Evolutionary conservation across 2,797 vertebrate genomes (phyloP), one percentile per base, ranked within the genome.

Genomic region (Protosalanx chinensis): DNA sequence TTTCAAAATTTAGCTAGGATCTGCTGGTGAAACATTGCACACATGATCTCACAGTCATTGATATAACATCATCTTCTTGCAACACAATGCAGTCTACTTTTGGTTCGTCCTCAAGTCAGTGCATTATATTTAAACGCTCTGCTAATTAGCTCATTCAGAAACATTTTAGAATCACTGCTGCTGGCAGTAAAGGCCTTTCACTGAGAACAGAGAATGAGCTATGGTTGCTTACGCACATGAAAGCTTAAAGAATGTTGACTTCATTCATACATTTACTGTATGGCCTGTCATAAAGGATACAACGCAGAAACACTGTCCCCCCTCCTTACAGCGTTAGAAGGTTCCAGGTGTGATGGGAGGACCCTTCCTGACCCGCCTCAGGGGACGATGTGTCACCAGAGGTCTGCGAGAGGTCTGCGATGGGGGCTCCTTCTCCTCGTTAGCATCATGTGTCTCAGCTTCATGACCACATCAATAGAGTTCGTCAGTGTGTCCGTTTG

Each of bases 401-500:
- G 10, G 41, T 46, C 6, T 29, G 16, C 1, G 46, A 3, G 41
- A 12, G 10, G 41, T 46, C 6, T 29, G 16, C 1, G 46, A 18
- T 12, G 6, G 6, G 23, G 12, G 15, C n/a, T 8, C 27, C 6
- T 35, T 66, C 12, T 64, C 3, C 18, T 20, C 29, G 16, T 29
- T 58, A 13, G 41, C 32, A 15, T 62, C n/a, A 32, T 29, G 49
- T n/a, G 20, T 23, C 53, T 49, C 74, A 65, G 70, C 27, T 64
- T 73, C 64, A 27, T 0, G 51, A 15, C 57, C 35, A 65, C 75
- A 37, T 78, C 62, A 73, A 73, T 69, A 37, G 72, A 68, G 27
- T 63, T 2, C 70, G 78, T 71, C 82, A 78, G 70, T 63, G 81
- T 83, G 81, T 84, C 79, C 4, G 53, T 74, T 71, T 77, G 69